Evolutionary conservation across 1,140 invertebrate genomes (phyloP).

Genomic region (Leucophenga varia): DNA sequence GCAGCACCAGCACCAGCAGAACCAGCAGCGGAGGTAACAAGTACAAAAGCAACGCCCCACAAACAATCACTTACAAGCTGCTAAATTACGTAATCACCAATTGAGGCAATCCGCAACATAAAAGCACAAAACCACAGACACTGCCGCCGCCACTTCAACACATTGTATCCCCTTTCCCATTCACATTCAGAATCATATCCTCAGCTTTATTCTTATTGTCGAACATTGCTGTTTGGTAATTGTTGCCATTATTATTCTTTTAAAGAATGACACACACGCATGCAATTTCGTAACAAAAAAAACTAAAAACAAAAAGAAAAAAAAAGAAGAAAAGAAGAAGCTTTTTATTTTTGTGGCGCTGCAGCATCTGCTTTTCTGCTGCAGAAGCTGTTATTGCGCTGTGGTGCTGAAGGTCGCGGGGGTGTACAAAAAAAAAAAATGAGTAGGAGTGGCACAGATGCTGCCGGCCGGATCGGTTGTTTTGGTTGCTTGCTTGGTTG

Average conservation of each 20-base stretch:
- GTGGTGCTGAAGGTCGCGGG: too few relatives aligned
- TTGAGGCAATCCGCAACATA: constrained; percentile 11
- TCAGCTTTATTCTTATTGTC: background rate
- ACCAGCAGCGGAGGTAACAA: background rate
- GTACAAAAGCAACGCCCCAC: constrained; percentile 39
- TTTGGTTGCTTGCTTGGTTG: too few relatives aligned
- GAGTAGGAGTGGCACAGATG: too few relatives aligned
- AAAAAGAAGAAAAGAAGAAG: too few relatives aligned
- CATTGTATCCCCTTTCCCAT: too few relatives aligned
- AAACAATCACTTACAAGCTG: constrained; percentile 54
- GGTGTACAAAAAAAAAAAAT: too few relatives aligned
- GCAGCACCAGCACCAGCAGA: background rate
- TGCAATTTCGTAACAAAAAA: constrained; percentile 1
- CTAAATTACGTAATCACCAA: constrained; percentile 52
- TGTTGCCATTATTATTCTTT: constrained; percentile 53
- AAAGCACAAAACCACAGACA: background rate
- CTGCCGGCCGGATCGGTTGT: too few relatives aligned
- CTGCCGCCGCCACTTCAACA: constrained; percentile 18
- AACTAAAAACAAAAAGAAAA: too few relatives aligned
- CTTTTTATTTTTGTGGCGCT: too few relatives aligned
- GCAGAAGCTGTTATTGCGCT: too few relatives aligned
- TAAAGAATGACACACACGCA: constrained; percentile 42
- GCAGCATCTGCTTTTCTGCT: too few relatives aligned
- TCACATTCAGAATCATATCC: constrained; percentile 21
- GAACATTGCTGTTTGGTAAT: constrained; percentile 25